Base-by-base conservation (phyloP, 2,113 vertebrate genomes). In the Lathamus discolor region DNA sequence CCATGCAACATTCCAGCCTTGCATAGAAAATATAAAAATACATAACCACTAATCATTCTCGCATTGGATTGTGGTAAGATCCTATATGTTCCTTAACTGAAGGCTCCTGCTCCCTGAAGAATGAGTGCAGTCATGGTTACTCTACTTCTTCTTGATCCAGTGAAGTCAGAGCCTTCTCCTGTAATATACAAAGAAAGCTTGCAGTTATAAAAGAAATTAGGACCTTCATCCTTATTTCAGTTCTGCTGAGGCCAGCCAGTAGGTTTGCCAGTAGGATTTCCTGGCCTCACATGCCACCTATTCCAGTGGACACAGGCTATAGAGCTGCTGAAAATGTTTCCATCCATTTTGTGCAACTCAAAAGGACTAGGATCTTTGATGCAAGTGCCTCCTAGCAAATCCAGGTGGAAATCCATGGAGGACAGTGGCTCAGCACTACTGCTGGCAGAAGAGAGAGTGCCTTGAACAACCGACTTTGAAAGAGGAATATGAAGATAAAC, bases 71-170 rank as follows among this genome's bases (percentile, higher is more conserved):
- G 44, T 37, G 55, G 23, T 73, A 82, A 82, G 52, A 76, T 64
- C n/a, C 49, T 48, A 12, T 0, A 1, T 59, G n/a, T 78, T 77
- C 31, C 57, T 48, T 52, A 52, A 43, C 2, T 14, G 35, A 49
- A 85, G 64, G 41, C 46, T 76, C 59, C 24, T 35, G 28, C 22
- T 29, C 35, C 6, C 41, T 48, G 76, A 41, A 64, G 85, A 86
- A 78, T 28, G 3, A 11, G 49, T 79, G 83, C 59, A 20, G 57
- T 57, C 66, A 43, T 33, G 52, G 46, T 91, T 96, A 98, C 83
- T 98, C 98, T 35, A 97, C 72, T 89, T 98, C 98, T 86, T 98
- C 97, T 19, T 91, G 22, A 28, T 93, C 57, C 80, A 94, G 19
- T 41, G 95, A 83, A 67, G 63, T 83, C 59, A 98, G 80, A 57